These are phyloP conservation scores for Upupa epops DNA, from an alignment of 2,113 vertebrate species.

Conservation along the genomic window DNA sequence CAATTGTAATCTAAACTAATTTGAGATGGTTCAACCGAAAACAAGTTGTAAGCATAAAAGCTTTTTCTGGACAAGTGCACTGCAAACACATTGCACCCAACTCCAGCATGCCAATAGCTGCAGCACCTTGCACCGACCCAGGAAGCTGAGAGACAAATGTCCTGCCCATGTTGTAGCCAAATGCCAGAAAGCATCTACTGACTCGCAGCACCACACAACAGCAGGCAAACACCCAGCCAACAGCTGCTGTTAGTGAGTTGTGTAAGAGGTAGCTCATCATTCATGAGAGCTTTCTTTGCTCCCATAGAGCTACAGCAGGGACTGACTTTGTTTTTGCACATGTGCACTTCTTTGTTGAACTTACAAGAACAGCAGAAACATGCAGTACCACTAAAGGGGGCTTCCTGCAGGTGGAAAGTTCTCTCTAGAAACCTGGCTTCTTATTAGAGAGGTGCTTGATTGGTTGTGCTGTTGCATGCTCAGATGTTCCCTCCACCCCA, in stretches of 20 bases:
- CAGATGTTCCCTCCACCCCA: background rate
- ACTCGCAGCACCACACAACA: background rate
- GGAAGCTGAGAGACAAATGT: background rate
- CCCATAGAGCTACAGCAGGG: background rate
- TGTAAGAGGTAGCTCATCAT: fast-evolving
- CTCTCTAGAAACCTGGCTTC: background rate
- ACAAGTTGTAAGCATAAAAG: background rate
- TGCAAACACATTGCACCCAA: background rate
- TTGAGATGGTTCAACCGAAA: background rate
- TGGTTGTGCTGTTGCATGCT: background rate
- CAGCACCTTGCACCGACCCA: background rate
- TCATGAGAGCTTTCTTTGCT: background rate
- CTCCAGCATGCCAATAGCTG: background rate
- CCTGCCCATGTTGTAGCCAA: fast-evolving
- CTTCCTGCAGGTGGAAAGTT: background rate
- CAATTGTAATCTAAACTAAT: background rate
- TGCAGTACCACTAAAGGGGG: background rate
- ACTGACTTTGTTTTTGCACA: background rate
- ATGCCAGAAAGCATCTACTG: background rate
- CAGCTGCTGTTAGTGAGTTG: fast-evolving
- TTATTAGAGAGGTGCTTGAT: background rate
- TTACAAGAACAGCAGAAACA: background rate
- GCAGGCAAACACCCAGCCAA: background rate
- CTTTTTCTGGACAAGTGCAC: background rate
- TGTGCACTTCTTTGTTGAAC: background rate